Percentiles rank a stretch among this genome's conserved stretches.
phyloP scores from a whole-genome alignment of 2,888 invertebrate species.

The Beris chalybata region DNA sequence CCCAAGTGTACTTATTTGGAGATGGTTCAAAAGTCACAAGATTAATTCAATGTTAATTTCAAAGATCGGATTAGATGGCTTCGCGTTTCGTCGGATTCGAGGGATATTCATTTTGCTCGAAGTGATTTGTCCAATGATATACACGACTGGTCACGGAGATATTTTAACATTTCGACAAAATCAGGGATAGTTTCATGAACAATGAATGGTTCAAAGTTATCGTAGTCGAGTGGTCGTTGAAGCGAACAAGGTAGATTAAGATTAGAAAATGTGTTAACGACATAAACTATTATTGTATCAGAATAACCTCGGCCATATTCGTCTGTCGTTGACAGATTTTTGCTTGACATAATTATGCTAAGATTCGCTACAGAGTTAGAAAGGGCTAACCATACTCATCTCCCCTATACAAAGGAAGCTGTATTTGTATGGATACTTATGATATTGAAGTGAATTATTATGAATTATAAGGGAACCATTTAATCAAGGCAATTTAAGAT shows the following conservation, averaged over 20 bases:
- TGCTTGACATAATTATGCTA: too few species aligned
- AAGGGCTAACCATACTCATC: too few species aligned
- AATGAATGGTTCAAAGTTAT: conserved; percentile 16
- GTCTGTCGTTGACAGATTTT: too few species aligned
- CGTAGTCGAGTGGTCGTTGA: conserved; percentile 12
- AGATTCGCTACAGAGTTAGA: too few species aligned
- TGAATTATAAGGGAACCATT: too few species aligned
- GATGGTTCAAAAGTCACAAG: conserved; percentile 5
- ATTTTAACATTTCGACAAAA: conserved; percentile 8
- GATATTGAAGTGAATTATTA: too few species aligned
- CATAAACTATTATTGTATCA: conserved; percentile 10
- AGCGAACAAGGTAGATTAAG: conserved; percentile 22
- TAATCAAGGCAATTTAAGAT: too few species aligned
- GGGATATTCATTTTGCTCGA: background rate
- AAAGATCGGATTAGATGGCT: conserved; percentile 1
- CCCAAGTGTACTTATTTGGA: background rate
- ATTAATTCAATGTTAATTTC: conserved; percentile 14
- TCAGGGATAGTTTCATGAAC: background rate
- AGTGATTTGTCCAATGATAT: background rate
- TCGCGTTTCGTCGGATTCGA: background rate
- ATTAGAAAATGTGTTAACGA: conserved; percentile 17
- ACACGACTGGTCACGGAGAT: background rate
- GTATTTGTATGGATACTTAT: too few species aligned
- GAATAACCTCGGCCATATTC: too few species aligned
- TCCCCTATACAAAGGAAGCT: too few species aligned